Base-by-base conservation (phyloP, 1,140 invertebrate genomes). In the Drosophila tropicalis region DNA sequence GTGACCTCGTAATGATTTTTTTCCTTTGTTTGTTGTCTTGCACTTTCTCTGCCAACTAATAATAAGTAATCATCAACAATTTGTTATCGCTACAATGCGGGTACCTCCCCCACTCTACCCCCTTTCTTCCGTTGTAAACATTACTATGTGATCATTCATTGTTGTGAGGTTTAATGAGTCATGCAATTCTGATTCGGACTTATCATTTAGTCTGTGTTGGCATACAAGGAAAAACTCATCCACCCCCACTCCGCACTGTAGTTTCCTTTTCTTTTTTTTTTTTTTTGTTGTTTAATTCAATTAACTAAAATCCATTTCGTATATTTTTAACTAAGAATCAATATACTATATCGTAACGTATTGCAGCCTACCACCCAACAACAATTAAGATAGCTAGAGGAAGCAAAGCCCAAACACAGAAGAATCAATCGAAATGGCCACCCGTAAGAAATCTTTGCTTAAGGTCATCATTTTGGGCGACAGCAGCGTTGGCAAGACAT, bases 381-480 rank as follows among this genome's bases (percentile, higher is more conserved):
- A 51, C 69, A 41, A 9, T 17, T 25, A 54, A 62, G 32, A 61
- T 39, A 55, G 36, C 54, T 40, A 54, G 34, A 66, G 40, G 39
- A 40, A 75, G 71, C 39, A 51, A 78, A 68, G 57, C 69, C 7
- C 47, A 55, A 62, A 54, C 29, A 62, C 47, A 19, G 3, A 61
- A 54, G 17, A 73, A 66, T 63, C 69, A 61, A 76, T 65, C 63
- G 60, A 76, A 64, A 99, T 99, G 98, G 95, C 98, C 81, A 97
- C 97, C 56, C 95, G 97, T 90, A 99, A 98, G 95, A 99, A 99
- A 95, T 95, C 98, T 79, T 93, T 99, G 40, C 93, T 99, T 69
- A 99, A 99, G 95, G 98, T 99, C 34, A 99, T 99, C 92, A 99
- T 99, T 91, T 94, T 99, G 66, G 98, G 98, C 47, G 98, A 99